Evolutionary conservation across 2,797 vertebrate genomes (phyloP).

Genomic region (Phataginus tetradactyla): DNA sequence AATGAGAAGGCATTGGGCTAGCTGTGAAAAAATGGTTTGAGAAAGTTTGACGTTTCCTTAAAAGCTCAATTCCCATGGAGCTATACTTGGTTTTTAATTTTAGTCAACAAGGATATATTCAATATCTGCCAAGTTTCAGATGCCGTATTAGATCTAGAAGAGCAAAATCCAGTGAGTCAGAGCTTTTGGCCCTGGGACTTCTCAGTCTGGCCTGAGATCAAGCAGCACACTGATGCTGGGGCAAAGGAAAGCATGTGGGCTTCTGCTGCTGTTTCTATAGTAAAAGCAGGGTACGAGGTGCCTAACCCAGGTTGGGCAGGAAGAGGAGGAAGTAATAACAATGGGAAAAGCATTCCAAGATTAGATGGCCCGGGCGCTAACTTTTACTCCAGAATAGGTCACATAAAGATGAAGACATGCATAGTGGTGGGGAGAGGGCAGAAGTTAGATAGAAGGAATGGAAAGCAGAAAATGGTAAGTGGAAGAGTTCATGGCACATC

Average conservation of each 20-base stretch:
- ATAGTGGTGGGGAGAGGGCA: rapidly evolving
- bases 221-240: neutral
- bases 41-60: neutral
- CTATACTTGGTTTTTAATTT: neutral
- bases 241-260: neutral
- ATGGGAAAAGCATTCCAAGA: neutral
- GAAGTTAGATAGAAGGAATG: neutral
- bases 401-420: neutral
- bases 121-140: neutral
- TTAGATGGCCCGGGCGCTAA: neutral
- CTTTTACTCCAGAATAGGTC: neutral
- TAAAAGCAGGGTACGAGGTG: neutral
- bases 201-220: neutral
- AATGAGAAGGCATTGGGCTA: neutral
- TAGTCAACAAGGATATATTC: neutral
- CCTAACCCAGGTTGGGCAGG: neutral
- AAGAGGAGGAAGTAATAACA: neutral
- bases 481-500: rapidly evolving
- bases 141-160: neutral
- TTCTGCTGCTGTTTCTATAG: neutral
- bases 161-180: neutral
- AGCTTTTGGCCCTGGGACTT: neutral
- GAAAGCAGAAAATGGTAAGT: neutral
- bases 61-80: neutral
- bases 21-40: neutral